phyloP scores from a whole-genome alignment of 2,797 vertebrate genomes.

The Chiloscyllium punctatum region DNA sequence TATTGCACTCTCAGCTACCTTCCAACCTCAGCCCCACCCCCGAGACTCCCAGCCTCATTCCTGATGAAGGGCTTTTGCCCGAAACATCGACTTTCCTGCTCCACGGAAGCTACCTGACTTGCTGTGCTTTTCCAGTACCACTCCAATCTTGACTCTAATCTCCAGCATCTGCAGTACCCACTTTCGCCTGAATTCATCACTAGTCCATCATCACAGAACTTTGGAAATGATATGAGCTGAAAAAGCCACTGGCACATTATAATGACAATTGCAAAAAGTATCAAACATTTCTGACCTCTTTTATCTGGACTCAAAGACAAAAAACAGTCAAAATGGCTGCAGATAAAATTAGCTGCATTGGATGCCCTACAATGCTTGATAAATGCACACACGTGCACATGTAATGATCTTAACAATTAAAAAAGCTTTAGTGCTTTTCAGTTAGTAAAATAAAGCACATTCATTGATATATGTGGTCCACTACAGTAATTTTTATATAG shows the following conservation, averaged over 20 bases:
- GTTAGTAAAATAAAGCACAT: not conserved
- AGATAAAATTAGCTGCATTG: not conserved
- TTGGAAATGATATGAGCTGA: not conserved
- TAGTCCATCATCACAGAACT: not conserved
- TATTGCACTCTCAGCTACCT: too few species aligned
- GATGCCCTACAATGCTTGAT: not conserved
- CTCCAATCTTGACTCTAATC: too few species aligned
- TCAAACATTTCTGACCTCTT: not conserved
- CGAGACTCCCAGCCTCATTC: too few species aligned
- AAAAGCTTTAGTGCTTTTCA: not conserved
- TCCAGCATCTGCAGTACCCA: too few species aligned
- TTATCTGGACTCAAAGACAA: not conserved
- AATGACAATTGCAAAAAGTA: not conserved
- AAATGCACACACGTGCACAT: not conserved
- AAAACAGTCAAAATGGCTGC: not conserved
- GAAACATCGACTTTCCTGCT: too few species aligned
- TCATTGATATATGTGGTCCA: not conserved
- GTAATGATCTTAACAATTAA: not conserved
- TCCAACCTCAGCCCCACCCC: too few species aligned
- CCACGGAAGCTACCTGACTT: too few species aligned
- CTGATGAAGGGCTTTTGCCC: too few species aligned
- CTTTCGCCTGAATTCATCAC: not conserved
- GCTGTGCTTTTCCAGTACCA: too few species aligned
- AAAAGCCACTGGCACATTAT: not conserved
- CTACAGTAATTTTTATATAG: not conserved